phyloP scores from a whole-genome alignment of 1,140 invertebrate species.

The Lordiphosa clarofinis region DNA sequence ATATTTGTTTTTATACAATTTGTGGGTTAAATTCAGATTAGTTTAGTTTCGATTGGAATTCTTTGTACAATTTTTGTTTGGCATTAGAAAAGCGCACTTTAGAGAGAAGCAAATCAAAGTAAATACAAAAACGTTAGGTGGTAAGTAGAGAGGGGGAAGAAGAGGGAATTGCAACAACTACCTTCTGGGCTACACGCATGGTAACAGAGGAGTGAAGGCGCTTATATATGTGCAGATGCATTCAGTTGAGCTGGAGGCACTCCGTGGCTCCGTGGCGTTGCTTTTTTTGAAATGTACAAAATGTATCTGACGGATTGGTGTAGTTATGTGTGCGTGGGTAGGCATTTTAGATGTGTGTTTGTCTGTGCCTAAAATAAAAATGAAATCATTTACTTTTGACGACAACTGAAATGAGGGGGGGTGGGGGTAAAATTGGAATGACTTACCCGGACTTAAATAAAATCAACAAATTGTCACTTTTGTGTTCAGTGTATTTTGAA shows the following conservation, averaged over 20 bases:
- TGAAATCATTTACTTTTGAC: conserved; percentile 73
- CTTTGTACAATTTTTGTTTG: conserved; percentile 25
- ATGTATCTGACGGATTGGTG: conserved; percentile 35
- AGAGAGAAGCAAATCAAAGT: conserved; percentile 21
- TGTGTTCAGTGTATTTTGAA: conserved; percentile 37
- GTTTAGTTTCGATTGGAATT: conserved; percentile 15
- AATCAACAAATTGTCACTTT: conserved; percentile 57
- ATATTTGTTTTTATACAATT: conserved; percentile 40
- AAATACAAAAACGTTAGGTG: conserved; percentile 30
- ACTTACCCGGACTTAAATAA: conserved; percentile 71
- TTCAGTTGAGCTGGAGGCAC: conserved; percentile 30
- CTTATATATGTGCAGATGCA: conserved; percentile 18
- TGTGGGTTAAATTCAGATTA: conserved; percentile 57
- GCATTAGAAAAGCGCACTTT: conserved; percentile 63
- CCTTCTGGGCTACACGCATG: conserved; percentile 39
- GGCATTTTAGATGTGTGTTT: too few relatives aligned
- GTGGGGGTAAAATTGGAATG: conserved; percentile 50
- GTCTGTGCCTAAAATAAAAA: conserved; percentile 74
- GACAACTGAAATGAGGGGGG: conserved; percentile 35
- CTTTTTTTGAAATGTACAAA: conserved; percentile 21
- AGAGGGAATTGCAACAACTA: conserved; percentile 40
- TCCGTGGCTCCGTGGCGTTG: conserved; percentile 19
- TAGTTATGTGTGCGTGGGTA: conserved; percentile 13
- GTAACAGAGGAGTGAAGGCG: conserved; percentile 38
- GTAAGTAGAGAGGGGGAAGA: conserved; percentile 15